Base-by-base conservation (phyloP, 2,888 invertebrate species). In the Dichetophora obliterata region DNA sequence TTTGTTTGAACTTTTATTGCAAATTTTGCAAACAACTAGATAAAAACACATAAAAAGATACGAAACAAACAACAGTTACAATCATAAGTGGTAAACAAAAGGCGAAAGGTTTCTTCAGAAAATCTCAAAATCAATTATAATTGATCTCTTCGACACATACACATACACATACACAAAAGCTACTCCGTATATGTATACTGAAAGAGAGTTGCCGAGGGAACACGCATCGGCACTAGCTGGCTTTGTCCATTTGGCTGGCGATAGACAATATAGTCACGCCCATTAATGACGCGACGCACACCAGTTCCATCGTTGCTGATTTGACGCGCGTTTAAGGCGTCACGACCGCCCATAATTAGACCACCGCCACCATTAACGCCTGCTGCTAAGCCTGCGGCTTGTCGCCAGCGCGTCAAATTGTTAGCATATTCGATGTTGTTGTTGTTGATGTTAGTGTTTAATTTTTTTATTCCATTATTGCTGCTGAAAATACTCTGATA, bases 161-260 rank as follows among this genome's bases (percentile, higher is more conserved):
- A 3, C 54, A 8, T 14, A 24, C 57, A 57, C 54, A 54, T 14
- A 16, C 9, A 54, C 57, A 16, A 19, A 57, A 24, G 1, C 77
- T 85, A 89, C 73, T 89, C 86, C 66, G 88, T 87, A 63, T 89
- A 89, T 2, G 91, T 88, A 82, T 91, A 92, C 79, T 93, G 93
- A 89, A 94, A 95, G 5, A 95, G 88, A 69, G 95, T 92, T 14
- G 95, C 94, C 0, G 95, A 95, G 0, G 95, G 95, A 3, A 94
- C 92, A 80, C 95, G 90, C 0, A 94, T 91, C 0, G 95, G 95
- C 71, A 95, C 92, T 77, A 95, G 90, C 81, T 92, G 91, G n/a
- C 90, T 92, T 24, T 92, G 92, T 0, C 94, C 94, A 76, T 90
- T 91, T 3, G 90, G 88, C 24, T 91, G 91, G 19, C 91, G 91